Conservation (phyloP, 2,888 invertebrate genomes). For the Melanchra persicariae region DNA sequence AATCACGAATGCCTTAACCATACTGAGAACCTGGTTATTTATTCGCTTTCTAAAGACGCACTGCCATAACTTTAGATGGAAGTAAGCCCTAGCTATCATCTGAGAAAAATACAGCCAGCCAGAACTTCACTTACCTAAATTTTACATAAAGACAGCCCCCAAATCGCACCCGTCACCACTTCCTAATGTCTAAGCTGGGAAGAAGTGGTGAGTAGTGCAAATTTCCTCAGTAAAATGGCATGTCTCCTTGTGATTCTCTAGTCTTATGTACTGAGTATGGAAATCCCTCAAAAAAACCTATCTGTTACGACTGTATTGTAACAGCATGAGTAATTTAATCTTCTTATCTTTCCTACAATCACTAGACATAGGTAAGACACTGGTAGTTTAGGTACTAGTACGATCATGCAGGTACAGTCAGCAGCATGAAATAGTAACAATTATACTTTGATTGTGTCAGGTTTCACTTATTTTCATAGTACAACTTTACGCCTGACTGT, state of each 20-base stretch:
- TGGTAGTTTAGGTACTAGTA: no score
- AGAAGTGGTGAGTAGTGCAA: no score
- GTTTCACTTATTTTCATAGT: neutral
- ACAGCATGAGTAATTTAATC: neutral
- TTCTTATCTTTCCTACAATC: slow-evolving; percentile 4
- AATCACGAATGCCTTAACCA: slow-evolving; percentile 15
- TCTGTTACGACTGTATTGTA: neutral
- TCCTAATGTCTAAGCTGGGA: no score
- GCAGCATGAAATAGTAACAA: neutral
- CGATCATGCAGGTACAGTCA: neutral
- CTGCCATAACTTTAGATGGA: slow-evolving; percentile 10
- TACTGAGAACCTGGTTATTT: slow-evolving; percentile 30
- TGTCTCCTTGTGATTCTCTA: neutral
- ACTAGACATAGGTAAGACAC: no score
- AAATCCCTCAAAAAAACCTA: slow-evolving; percentile 1
- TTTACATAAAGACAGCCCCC: no score
- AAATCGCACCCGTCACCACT: no score
- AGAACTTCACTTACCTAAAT: no score
- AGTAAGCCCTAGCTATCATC: slow-evolving; percentile 9
- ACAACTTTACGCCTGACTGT: neutral
- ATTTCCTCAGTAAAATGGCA: neutral
- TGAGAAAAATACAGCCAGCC: neutral
- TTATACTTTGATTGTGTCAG: neutral
- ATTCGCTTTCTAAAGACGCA: slow-evolving; percentile 35
- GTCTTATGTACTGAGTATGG: neutral